phyloP scores from a whole-genome alignment of 2,888 invertebrate species.

The Neuroscelio doddi region DNA sequence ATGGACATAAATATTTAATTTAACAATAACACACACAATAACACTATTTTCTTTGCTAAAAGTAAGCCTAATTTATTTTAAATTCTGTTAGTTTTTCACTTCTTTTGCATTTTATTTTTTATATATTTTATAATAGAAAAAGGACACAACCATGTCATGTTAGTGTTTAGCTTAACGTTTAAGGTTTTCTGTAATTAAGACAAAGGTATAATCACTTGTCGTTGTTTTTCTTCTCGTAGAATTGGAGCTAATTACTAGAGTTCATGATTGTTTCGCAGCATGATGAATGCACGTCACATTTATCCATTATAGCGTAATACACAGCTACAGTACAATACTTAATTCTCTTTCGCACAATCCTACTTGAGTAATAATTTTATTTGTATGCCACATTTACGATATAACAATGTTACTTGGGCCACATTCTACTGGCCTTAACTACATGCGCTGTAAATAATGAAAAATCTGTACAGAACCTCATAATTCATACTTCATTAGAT shows the following conservation, averaged over 20 bases:
- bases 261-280: slow-evolving; percentile 20
- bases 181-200: not conserved
- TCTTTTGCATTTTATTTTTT: too few relatives aligned
- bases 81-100: too few relatives aligned
- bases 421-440: too few relatives aligned
- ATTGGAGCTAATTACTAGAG: slow-evolving; percentile 20
- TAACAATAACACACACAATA: too few relatives aligned
- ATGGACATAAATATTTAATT: too few relatives aligned
- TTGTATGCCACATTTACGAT: slow-evolving; percentile 19
- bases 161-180: not conserved
- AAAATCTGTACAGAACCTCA: too few relatives aligned
- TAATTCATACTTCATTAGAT: too few relatives aligned
- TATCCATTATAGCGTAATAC: slow-evolving; percentile 24
- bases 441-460: too few relatives aligned
- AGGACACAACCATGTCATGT: not conserved
- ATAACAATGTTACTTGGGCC: slow-evolving; percentile 14
- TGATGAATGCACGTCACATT: slow-evolving; percentile 28
- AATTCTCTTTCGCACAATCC: slow-evolving; percentile 39
- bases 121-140: too few relatives aligned
- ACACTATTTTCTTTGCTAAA: too few relatives aligned
- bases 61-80: too few relatives aligned
- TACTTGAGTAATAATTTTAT: slow-evolving; percentile 29
- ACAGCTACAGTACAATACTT: slow-evolving; percentile 30
- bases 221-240: slow-evolving; percentile 16
- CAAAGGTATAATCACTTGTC: not conserved